These are phyloP conservation scores for Hyppa rectilinea DNA, from an alignment of 2,888 invertebrate genomes.

Conservation along the genomic window DNA sequence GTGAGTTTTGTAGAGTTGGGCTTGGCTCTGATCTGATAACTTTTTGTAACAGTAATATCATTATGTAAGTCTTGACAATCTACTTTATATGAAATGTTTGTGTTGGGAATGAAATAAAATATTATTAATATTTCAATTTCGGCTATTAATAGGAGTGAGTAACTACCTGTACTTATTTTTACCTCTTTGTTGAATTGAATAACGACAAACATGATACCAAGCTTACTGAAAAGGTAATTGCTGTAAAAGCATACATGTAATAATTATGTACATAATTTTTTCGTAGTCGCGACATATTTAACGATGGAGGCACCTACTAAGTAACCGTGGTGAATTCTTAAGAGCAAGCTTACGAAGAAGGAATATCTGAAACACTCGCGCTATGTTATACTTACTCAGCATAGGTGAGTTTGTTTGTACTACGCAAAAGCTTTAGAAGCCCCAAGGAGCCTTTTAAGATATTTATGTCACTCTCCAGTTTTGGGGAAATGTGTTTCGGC, in stretches of 20 bases:
- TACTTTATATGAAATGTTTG: no score
- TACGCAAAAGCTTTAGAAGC: slow-evolving; percentile 60
- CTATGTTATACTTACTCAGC: slow-evolving; percentile 45
- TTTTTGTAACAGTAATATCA: no score
- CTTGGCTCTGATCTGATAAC: no score
- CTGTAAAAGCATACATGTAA: slow-evolving; percentile 23
- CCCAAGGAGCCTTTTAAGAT: slow-evolving; percentile 68
- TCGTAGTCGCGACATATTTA: slow-evolving; percentile 25
- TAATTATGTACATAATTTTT: slow-evolving; percentile 31
- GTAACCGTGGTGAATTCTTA: slow-evolving; percentile 45
- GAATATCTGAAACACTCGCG: slow-evolving; percentile 52
- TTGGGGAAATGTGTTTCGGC: slow-evolving; percentile 46
- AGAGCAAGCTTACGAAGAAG: slow-evolving; percentile 45
- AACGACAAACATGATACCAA: slow-evolving; percentile 5
- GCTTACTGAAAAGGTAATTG: slow-evolving; percentile 23
- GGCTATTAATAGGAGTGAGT: background rate
- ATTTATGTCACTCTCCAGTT: slow-evolving; percentile 69
- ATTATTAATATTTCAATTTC: no score
- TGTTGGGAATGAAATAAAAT: no score
- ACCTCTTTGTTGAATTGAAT: slow-evolving; percentile 7
- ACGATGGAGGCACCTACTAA: slow-evolving; percentile 12
- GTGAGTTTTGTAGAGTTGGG: no score
- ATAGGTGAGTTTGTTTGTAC: slow-evolving; percentile 61
- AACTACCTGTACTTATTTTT: background rate
- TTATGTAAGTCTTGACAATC: no score